Evolutionary conservation across 2,888 invertebrate species (phyloP), one percentile per base, ranked within the genome.

Genomic region (Spisula subtruncata): DNA sequence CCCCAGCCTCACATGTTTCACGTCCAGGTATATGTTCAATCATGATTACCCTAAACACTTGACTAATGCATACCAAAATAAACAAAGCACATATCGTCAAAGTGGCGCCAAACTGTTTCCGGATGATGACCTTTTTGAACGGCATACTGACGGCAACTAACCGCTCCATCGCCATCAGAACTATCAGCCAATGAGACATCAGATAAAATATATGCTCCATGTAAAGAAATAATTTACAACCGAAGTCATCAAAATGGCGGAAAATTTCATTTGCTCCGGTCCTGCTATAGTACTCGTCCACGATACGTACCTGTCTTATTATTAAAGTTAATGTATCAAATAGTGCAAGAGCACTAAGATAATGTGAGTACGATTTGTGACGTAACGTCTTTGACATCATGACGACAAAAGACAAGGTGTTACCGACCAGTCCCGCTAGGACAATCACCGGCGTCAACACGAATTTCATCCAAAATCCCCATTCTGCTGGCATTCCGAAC

Each of bases 331-430:
- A 90, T 48, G 94, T 95, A 92, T 96, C 95, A 88, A 96, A 96
- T 8, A 96, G 91, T 5, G 96, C 96, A 75, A 96, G 93, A 0
- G 95, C 93, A 88, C 96, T 95, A 8, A 96, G 93, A 83, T 96
- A 96, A 89, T 96, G 96, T 0, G 96, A 95, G 92, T 96, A 96
- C 1, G 96, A 96, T 75, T 96, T 96, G 88, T 94, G 87, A 5
- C 96, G 91, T 51, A 96, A 92, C 32, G 94, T 91, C 41, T 94
- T 94, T 0, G 96, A 94, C 90, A 95, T 96, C 96, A 96, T 96
- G 12, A 96, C 95, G 12, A 95, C 84, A 46, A 96, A 93, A 0
- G 96, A 94, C 75, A 75, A 35, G 1, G 75, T 75, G 75, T 75
- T 75, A 5, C 75, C 75, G 4, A 75, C 93, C n/a, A 96, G 91